A percentile compares a stretch with the other conserved stretches of the same genome.
These are phyloP conservation scores for Spatulosminthurus flaviceps DNA, from an alignment of 2,888 invertebrate genomes.

Conservation along the genomic window DNA sequence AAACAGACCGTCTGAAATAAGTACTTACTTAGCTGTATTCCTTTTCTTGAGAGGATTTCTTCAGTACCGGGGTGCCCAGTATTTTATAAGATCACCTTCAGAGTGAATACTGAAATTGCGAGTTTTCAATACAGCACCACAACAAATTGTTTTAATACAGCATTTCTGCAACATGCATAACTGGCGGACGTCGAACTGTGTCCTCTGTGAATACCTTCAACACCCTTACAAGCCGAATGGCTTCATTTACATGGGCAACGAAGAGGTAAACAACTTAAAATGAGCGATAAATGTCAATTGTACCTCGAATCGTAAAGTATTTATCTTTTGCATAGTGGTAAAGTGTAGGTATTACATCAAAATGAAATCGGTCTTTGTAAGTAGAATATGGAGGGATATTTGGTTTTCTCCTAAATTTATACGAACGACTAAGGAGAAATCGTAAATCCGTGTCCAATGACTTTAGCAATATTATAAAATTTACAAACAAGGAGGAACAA, in stretches of 20 bases:
- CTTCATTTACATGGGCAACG: constrained; percentile 11
- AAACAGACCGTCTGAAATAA: background rate
- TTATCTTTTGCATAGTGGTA: background rate
- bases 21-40: background rate
- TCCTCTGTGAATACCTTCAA: background rate
- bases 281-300: constrained; percentile 15
- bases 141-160: background rate
- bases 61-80: background rate
- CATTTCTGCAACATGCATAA: background rate
- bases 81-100: background rate
- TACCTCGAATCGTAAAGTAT: background rate
- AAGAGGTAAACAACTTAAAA: constrained; percentile 22
- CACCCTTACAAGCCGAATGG: constrained; percentile 4
- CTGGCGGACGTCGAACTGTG: background rate
- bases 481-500: constrained; percentile 9
- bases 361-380: background rate
- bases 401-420: background rate
- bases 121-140: background rate
- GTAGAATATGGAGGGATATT: background rate
- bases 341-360: constrained; percentile 4
- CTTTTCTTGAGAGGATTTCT: too few species aligned
- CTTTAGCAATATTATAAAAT: constrained; percentile 2
- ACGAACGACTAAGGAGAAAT: constrained; percentile 1
- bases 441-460: constrained; percentile 1
- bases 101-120: background rate